Evolutionary conservation across 2,113 vertebrate species (phyloP).

Genomic region (Gorsachius goisagi): DNA sequence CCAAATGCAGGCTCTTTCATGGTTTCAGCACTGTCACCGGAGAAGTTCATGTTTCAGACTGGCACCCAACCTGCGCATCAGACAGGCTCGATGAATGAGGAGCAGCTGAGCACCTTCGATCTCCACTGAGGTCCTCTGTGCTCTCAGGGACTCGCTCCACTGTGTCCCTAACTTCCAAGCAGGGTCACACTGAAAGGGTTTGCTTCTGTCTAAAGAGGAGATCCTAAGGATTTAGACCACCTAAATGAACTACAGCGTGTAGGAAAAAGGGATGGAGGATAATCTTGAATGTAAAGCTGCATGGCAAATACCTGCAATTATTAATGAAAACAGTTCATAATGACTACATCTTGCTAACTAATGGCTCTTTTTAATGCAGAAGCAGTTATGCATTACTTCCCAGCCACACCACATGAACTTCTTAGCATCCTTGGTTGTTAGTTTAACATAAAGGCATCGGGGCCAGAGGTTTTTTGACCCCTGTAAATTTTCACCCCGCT

Average conservation of each 20-base stretch:
- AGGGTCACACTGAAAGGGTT: neutral
- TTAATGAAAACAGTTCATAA: neutral
- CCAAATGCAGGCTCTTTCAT: constrained; percentile 14
- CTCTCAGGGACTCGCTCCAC: neutral
- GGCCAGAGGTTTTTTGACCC: neutral
- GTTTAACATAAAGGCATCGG: constrained; percentile 51
- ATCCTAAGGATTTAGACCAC: neutral
- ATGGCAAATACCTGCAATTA: neutral
- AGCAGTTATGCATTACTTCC: constrained; percentile 22
- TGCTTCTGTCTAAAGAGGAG: neutral
- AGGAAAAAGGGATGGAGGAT: neutral
- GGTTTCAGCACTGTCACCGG: neutral
- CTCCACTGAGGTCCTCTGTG: rapidly evolving
- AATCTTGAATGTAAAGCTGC: neutral
- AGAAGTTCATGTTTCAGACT: neutral
- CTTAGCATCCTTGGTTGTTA: neutral
- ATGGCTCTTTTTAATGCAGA: constrained; percentile 32
- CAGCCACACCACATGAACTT: constrained; percentile 24
- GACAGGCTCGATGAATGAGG: neutral
- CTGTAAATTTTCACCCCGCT: neutral
- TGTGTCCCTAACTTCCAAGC: neutral
- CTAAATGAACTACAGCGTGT: neutral
- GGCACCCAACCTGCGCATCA: neutral
- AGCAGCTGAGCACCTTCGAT: neutral
- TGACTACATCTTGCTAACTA: constrained; percentile 30